phyloP scores from a whole-genome alignment of 2,113 vertebrate genomes.

The Anolis sagrei region DNA sequence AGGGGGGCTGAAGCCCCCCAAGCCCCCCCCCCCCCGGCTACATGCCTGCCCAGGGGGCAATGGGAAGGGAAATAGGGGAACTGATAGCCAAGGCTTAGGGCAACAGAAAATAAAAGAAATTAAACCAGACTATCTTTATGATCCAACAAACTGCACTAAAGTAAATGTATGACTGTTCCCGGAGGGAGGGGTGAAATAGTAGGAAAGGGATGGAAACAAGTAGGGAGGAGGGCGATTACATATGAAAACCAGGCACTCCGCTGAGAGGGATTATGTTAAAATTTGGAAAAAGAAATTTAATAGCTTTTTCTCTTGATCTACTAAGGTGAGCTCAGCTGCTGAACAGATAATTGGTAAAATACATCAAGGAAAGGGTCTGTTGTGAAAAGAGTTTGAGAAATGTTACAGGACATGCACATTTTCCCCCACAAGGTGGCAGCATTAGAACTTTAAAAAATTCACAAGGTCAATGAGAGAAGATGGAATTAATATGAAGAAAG shows the following conservation, averaged over 20 bases:
- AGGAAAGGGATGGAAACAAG: too few species aligned
- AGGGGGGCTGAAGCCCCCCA: too few species aligned
- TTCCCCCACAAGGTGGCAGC: conserved; percentile 70
- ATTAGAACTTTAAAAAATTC: conserved; percentile 10
- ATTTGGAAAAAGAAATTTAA: background rate
- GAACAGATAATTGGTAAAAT: background rate
- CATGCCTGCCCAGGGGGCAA: too few species aligned
- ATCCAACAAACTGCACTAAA: too few species aligned
- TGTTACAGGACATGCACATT: fast-evolving
- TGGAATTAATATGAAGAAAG: background rate
- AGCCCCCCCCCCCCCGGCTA: too few species aligned
- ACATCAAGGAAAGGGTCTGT: background rate
- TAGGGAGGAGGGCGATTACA: too few species aligned
- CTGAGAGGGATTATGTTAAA: background rate
- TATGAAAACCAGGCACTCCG: background rate
- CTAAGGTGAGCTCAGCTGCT: background rate
- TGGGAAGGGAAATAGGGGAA: too few species aligned
- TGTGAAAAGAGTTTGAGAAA: background rate
- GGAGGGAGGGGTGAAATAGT: too few species aligned
- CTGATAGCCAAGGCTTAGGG: too few species aligned
- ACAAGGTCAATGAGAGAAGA: background rate
- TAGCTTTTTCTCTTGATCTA: background rate
- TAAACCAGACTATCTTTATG: too few species aligned
- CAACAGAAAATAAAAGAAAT: too few species aligned
- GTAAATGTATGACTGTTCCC: too few species aligned